Evolutionary conservation across 2,888 invertebrate species (phyloP).

Genomic region (Pyralis farinalis): DNA sequence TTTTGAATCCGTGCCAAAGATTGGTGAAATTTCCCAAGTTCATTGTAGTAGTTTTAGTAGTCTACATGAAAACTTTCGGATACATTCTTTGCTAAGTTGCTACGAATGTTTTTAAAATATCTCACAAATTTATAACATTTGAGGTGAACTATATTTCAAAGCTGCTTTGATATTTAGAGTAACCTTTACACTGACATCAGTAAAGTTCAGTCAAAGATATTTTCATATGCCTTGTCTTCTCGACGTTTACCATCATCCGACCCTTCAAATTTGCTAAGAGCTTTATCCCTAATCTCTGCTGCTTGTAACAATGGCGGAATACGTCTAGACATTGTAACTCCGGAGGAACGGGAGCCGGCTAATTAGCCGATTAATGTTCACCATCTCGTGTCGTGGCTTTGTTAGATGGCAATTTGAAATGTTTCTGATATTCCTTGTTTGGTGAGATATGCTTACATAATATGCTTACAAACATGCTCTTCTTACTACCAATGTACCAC

Average conservation of each 20-base stretch:
- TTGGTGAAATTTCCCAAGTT: constrained; percentile 51
- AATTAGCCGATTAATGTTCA: constrained; percentile 51
- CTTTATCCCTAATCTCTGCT: constrained; percentile 25
- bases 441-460: no score
- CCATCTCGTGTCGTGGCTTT: constrained; percentile 21
- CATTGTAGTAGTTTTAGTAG: constrained; percentile 48
- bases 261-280: constrained; percentile 18
- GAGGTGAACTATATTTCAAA: no score
- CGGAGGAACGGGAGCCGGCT: constrained; percentile 33
- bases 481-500: background rate
- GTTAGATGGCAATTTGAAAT: no score
- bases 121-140: no score
- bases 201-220: no score
- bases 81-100: no score
- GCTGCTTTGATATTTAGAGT: no score
- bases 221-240: background rate
- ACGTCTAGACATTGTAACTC: constrained; percentile 50
- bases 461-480: background rate
- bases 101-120: no score
- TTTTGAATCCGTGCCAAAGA: constrained; percentile 48
- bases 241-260: constrained; percentile 1
- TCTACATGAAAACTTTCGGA: constrained; percentile 34
- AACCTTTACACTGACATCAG: no score
- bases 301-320: constrained; percentile 37
- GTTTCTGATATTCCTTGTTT: no score